A percentile compares a stretch with the other conserved stretches of the same genome.
These are phyloP conservation scores for Arizona elegans DNA, from an alignment of 2,113 vertebrate species.

Conservation along the genomic window DNA sequence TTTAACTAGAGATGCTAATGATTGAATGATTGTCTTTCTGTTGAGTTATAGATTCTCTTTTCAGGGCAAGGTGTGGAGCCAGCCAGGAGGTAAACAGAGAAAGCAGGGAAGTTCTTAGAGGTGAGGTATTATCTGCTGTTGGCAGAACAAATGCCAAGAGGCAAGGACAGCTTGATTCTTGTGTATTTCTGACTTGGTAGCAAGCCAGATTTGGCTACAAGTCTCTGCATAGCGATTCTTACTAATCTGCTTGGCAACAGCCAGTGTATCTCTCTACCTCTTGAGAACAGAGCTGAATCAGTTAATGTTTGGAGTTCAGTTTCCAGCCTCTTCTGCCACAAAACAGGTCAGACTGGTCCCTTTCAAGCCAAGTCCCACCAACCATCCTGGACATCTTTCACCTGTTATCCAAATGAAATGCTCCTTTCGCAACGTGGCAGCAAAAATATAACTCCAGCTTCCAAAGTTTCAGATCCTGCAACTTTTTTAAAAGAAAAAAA, in stretches of 20 bases:
- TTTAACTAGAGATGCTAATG: not conserved
- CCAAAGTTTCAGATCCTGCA: not conserved
- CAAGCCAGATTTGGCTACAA: not conserved
- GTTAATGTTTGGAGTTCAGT: not conserved
- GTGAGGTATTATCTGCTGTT: not conserved
- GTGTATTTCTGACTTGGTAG: not conserved
- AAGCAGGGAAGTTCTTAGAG: not conserved
- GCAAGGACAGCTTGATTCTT: not conserved
- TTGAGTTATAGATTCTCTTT: not conserved
- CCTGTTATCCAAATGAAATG: not conserved
- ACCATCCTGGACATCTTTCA: not conserved
- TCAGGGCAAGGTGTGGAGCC: not conserved
- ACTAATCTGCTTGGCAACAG: not conserved
- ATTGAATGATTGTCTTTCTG: not conserved
- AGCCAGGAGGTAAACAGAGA: not conserved
- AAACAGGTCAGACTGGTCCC: conserved; percentile 5
- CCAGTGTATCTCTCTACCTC: not conserved
- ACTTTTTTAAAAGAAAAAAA: not conserved
- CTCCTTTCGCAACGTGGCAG: not conserved
- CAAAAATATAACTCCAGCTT: not conserved
- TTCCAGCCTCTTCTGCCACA: not conserved
- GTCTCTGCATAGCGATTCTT: not conserved
- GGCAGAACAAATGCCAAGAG: not conserved
- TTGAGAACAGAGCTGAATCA: not conserved
- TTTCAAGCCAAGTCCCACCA: not conserved